Percentiles rank a stretch among this genome's conserved stretches.
Conservation (phyloP, 1,140 invertebrate species). For the Muscidifurax raptorellus region DNA sequence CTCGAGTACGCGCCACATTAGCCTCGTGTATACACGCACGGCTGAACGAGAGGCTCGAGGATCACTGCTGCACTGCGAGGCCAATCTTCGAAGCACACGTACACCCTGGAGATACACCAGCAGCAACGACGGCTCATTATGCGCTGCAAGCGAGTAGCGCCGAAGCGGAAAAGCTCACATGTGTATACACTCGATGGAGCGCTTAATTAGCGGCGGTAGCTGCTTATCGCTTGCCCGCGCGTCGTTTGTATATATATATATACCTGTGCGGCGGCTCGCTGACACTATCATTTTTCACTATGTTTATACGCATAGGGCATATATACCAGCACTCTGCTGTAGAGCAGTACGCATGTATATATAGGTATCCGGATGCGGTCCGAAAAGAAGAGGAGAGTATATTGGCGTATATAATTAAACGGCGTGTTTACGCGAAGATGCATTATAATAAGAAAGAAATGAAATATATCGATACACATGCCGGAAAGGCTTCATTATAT, state of each 20-base stretch:
- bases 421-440: no score
- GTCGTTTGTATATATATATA: not conserved
- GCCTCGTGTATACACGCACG: not conserved
- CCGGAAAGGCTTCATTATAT: no score
- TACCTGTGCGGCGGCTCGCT: no score
- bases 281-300: no score
- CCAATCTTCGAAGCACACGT: not conserved
- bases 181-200: not conserved
- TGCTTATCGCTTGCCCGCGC: not conserved
- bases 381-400: no score
- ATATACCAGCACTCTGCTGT: no score
- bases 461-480: not conserved
- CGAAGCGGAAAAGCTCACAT: slow-evolving; percentile 30
- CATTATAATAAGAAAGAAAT: not conserved
- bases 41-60: not conserved
- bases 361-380: no score
- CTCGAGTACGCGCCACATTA: not conserved
- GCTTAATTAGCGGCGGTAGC: slow-evolving; percentile 37
- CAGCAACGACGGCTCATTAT: not conserved
- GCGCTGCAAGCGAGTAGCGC: not conserved
- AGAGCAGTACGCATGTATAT: no score
- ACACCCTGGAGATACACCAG: not conserved
- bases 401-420: not conserved
- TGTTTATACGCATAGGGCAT: no score
- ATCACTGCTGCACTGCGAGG: not conserved